Percentiles rank a stretch among this genome's conserved stretches.
phyloP scores from a whole-genome alignment of 2,888 invertebrate species.

The Sminthurides aquaticus region DNA sequence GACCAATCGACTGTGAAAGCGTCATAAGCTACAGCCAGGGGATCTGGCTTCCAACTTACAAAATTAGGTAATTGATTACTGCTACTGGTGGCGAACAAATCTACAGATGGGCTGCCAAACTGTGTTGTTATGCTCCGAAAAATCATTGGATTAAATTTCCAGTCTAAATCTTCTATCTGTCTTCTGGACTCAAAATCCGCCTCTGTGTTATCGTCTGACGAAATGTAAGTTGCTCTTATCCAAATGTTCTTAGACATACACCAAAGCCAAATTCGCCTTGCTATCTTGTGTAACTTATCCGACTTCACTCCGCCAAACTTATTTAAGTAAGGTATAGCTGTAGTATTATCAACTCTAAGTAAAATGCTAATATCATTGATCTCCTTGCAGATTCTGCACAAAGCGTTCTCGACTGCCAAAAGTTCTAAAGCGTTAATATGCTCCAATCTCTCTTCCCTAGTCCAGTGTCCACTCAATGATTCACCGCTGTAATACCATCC shows the following conservation, averaged over 20 bases:
- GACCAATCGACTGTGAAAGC: constrained; percentile 27
- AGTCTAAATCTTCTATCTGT: constrained; percentile 13
- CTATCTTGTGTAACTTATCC: constrained; percentile 6
- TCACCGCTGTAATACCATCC: neutral
- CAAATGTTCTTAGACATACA: constrained; percentile 14
- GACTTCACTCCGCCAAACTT: constrained; percentile 23
- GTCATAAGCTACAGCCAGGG: constrained; percentile 15
- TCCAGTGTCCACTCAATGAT: neutral
- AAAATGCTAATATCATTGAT: neutral
- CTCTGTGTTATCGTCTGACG: constrained; percentile 10
- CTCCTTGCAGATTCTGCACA: neutral
- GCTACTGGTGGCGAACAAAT: constrained; percentile 25
- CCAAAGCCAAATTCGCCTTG: constrained; percentile 22
- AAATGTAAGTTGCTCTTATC: constrained; percentile 22
- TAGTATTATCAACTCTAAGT: constrained; percentile 13
- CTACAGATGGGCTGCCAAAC: constrained; percentile 22
- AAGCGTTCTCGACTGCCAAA: constrained; percentile 3
- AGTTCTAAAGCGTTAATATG: constrained; percentile 16
- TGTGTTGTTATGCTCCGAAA: neutral
- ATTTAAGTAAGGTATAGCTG: constrained; percentile 24
- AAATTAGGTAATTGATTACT: constrained; percentile 21
- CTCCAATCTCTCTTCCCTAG: neutral
- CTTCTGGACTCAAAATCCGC: constrained; percentile 20
- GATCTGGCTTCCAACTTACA: constrained; percentile 24
- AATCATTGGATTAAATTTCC: constrained; percentile 6